These are phyloP conservation scores for Cherax destructor DNA, from an alignment of 1,140 invertebrate genomes.

Conservation along the genomic window DNA sequence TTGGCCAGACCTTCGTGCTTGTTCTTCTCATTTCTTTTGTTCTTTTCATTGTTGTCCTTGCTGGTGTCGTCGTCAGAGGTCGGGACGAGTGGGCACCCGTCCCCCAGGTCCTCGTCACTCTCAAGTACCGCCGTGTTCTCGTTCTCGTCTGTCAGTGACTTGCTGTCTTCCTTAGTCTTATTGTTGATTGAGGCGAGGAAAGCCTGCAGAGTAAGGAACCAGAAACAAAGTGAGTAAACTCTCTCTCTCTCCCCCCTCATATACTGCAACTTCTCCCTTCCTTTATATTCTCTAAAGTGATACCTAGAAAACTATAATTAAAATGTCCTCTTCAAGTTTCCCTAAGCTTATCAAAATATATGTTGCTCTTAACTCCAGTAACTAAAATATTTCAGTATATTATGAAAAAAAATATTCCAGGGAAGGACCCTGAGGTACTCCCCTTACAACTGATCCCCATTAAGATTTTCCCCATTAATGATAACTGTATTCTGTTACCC, in stretches of 20 bases:
- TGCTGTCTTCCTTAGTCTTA: conserved; percentile 45
- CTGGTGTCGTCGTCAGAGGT: background rate
- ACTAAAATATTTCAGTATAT: too few species aligned
- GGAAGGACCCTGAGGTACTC: too few species aligned
- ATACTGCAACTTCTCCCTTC: background rate
- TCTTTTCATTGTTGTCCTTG: background rate
- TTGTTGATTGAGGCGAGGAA: conserved; percentile 60
- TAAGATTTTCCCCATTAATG: background rate
- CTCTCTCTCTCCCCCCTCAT: background rate
- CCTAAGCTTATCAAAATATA: too few species aligned
- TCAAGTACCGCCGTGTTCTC: conserved; percentile 59
- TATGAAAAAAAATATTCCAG: too few species aligned
- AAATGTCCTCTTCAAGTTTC: too few species aligned
- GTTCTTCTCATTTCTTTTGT: conserved; percentile 1
- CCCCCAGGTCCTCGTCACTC: conserved; percentile 30
- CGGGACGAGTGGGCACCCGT: conserved; percentile 42
- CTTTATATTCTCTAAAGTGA: background rate
- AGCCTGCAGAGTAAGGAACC: conserved; percentile 14
- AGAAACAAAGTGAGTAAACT: too few species aligned
- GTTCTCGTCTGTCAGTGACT: conserved; percentile 58
- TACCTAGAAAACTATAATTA: too few species aligned
- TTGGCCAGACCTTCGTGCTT: conserved; percentile 13
- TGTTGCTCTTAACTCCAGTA: too few species aligned
- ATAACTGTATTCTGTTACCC: too few species aligned
- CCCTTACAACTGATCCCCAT: background rate